phyloP scores from a whole-genome alignment of 1,140 invertebrate species.

The Liolophura sinensis region DNA sequence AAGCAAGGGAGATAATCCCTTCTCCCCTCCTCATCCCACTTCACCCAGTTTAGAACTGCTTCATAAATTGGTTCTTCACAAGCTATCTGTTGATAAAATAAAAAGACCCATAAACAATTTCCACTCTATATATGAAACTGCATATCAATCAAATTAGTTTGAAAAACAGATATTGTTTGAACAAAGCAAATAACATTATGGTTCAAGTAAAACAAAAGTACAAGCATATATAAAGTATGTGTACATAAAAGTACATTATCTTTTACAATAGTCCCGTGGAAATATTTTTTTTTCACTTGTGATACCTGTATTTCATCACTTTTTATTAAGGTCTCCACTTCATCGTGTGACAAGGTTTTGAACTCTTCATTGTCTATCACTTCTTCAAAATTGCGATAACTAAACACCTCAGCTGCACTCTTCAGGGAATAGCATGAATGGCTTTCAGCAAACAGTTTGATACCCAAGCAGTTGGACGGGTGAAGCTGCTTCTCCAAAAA shows the following conservation, averaged over 20 bases:
- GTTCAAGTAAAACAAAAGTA: too few species aligned
- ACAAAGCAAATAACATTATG: too few species aligned
- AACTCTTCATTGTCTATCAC: conserved; percentile 53
- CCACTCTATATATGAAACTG: too few species aligned
- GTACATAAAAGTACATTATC: background rate
- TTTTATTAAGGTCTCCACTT: conserved; percentile 46
- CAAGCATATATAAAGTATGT: background rate
- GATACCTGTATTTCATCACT: conserved; percentile 53
- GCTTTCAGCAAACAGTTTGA: conserved; percentile 52
- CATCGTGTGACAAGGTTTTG: conserved; percentile 40
- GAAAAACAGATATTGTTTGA: too few species aligned
- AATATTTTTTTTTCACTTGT: background rate
- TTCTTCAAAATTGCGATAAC: conserved; percentile 49
- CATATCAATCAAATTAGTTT: too few species aligned
- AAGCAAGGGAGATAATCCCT: conserved; percentile 29
- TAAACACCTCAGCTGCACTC: conserved; percentile 40
- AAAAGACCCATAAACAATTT: too few species aligned
- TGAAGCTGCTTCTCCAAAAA: conserved; percentile 54
- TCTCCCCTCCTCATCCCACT: conserved; percentile 30
- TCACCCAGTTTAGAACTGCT: conserved; percentile 45
- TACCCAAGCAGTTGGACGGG: conserved; percentile 59
- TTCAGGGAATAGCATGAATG: conserved; percentile 42
- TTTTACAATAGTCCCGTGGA: too few species aligned
- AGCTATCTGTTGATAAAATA: conserved; percentile 29
- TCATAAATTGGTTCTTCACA: conserved; percentile 47